These are phyloP conservation scores for Phoxinus dragarum DNA, from an alignment of 2,797 vertebrate genomes.

Conservation along the genomic window DNA sequence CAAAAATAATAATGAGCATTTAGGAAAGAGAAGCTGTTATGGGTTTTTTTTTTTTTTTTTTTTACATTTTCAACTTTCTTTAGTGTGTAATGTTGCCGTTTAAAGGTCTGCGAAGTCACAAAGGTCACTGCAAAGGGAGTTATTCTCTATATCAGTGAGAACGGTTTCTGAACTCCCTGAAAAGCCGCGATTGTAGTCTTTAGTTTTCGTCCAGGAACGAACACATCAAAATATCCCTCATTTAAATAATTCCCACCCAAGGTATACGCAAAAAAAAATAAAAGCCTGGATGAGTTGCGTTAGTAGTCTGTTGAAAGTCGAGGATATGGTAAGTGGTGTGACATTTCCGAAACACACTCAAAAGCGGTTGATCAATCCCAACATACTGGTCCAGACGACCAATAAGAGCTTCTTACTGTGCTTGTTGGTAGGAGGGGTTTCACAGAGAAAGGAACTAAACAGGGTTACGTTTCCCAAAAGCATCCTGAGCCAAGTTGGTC, in stretches of 20 bases:
- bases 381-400: not conserved
- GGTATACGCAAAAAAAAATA: not conserved
- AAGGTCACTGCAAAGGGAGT: not conserved
- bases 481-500: not conserved
- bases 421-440: not conserved
- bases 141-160: not conserved
- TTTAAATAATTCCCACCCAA: not conserved
- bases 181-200: not conserved
- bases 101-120: not conserved
- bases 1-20: not conserved
- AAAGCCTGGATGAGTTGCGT: not conserved
- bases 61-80: not conserved
- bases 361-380: not conserved
- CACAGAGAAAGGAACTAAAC: not conserved
- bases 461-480: not conserved
- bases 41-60: not conserved
- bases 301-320: not conserved
- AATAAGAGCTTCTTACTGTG: not conserved
- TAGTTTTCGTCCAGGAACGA: not conserved
- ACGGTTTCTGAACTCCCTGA: not conserved
- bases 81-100: not conserved
- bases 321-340: not conserved
- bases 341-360: not conserved
- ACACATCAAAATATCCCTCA: not conserved
- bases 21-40: not conserved